Conservation (phyloP, 2,113 vertebrate species). For the Oceanites oceanicus region DNA sequence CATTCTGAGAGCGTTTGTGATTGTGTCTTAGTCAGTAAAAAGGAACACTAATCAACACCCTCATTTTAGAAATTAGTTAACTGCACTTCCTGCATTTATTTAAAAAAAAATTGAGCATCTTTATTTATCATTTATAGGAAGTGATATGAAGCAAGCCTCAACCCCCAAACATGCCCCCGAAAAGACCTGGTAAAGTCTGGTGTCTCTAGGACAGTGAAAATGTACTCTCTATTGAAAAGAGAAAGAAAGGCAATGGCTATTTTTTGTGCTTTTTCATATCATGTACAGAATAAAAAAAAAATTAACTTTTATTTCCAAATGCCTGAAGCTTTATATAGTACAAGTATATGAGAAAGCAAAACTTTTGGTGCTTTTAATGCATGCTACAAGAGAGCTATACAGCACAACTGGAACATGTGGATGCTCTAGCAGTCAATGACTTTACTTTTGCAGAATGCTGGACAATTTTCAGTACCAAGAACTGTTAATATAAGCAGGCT, state of each 20-base stretch:
- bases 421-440: neutral
- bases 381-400: neutral
- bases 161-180: neutral
- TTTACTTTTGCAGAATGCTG: neutral
- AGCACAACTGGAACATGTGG: too few relatives aligned
- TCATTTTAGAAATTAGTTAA: neutral
- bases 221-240: neutral
- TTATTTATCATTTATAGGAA: neutral
- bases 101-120: neutral
- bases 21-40: neutral
- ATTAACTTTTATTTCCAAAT: neutral
- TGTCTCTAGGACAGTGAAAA: neutral
- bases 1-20: neutral
- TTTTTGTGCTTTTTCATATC: neutral
- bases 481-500: neutral
- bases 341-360: neutral
- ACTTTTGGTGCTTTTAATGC: neutral
- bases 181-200: neutral
- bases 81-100: conserved; percentile 4
- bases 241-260: neutral
- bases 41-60: neutral
- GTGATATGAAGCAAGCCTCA: neutral
- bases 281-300: neutral
- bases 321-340: neutral
- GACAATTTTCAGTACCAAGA: neutral